Conservation (phyloP, 2,888 invertebrate species). For the Panopea generosa region DNA sequence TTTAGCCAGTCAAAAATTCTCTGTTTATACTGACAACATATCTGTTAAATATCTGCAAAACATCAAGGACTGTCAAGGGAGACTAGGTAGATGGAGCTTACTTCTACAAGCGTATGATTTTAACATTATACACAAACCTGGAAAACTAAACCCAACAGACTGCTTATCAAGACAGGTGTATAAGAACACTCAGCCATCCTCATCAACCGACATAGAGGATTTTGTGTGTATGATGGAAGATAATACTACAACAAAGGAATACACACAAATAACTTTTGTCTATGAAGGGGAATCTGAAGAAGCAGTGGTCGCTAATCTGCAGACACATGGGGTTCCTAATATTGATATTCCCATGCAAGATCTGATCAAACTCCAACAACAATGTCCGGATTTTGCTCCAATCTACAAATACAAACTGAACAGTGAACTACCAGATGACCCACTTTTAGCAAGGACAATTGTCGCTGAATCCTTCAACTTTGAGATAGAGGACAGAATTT, state of each 20-base stretch:
- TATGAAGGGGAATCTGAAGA: neutral
- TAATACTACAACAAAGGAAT: neutral
- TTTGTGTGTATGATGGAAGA: neutral
- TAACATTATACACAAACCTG: slow-evolving; percentile 13
- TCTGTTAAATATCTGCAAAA: slow-evolving; percentile 51
- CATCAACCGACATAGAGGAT: neutral
- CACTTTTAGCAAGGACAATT: neutral
- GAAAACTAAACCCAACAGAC: slow-evolving; percentile 48
- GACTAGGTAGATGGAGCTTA: slow-evolving; percentile 42
- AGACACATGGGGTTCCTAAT: neutral
- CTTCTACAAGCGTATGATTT: slow-evolving; percentile 33
- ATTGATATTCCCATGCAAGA: neutral
- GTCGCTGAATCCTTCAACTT: slow-evolving; percentile 22
- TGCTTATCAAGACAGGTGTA: slow-evolving; percentile 26
- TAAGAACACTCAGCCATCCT: neutral
- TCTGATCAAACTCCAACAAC: neutral
- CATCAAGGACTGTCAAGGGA: slow-evolving; percentile 38
- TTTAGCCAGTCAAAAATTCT: slow-evolving; percentile 45
- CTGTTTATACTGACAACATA: slow-evolving; percentile 56
- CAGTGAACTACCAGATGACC: slow-evolving; percentile 4
- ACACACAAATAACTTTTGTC: neutral
- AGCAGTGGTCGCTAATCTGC: neutral
- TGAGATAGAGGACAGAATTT: slow-evolving; percentile 3
- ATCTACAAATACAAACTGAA: neutral
- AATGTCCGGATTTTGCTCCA: neutral